Conservation (phyloP, 2,113 vertebrate species). For the Calyptommatus sinebrachiatus region DNA sequence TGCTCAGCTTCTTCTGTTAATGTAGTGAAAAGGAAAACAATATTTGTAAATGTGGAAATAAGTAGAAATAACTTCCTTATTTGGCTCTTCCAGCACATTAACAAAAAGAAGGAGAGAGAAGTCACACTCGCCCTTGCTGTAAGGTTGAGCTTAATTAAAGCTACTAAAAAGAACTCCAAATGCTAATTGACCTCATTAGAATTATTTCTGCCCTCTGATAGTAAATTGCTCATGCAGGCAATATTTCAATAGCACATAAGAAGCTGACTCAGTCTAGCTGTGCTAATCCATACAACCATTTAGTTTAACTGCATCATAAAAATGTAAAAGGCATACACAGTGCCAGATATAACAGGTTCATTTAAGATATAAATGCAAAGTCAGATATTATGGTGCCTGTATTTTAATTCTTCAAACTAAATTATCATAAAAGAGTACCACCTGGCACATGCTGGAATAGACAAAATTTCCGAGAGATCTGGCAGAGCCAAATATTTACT, state of each 20-base stretch:
- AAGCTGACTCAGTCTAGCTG: slow-evolving; percentile 20
- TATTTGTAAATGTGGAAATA: neutral
- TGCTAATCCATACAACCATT: neutral
- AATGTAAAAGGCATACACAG: slow-evolving; percentile 26
- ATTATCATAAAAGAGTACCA: neutral
- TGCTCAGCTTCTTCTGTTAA: neutral
- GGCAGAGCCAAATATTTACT: neutral
- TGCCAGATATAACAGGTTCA: neutral
- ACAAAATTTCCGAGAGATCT: neutral
- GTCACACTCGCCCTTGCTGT: slow-evolving; percentile 13
- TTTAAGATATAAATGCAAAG: slow-evolving; percentile 5
- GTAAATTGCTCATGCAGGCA: neutral
- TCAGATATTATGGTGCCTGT: neutral
- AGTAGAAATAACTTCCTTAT: neutral
- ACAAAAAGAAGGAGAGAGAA: slow-evolving; percentile 7
- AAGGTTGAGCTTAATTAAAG: slow-evolving; percentile 29
- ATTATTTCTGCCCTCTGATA: neutral
- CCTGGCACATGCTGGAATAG: neutral
- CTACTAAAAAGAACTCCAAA: neutral
- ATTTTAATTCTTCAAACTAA: neutral
- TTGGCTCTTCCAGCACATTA: slow-evolving; percentile 16
- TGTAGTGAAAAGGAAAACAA: neutral
- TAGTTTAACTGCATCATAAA: neutral
- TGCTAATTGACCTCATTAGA: slow-evolving; percentile 20
- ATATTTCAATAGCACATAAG: slow-evolving; percentile 20